Evolutionary conservation across 2,113 vertebrate species (phyloP).

Genomic region (Orientallactaga bullata): DNA sequence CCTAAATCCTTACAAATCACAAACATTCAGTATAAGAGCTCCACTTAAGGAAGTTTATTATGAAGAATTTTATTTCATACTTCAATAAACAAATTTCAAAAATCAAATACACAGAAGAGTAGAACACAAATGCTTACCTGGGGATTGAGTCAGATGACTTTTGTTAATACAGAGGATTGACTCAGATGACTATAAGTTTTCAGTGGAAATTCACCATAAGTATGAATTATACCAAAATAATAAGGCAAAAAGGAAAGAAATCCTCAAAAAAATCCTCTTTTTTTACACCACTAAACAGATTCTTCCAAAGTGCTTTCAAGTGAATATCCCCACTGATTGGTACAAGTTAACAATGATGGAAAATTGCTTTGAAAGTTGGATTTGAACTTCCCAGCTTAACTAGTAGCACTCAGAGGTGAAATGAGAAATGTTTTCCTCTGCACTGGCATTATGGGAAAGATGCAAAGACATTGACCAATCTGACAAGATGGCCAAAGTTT

Average conservation of each 20-base stretch:
- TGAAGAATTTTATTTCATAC: neutral
- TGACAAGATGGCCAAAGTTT: neutral
- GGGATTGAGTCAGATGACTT: neutral
- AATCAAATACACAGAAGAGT: constrained; percentile 27
- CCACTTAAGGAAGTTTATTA: neutral
- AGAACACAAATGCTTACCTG: neutral
- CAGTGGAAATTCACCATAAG: constrained; percentile 5
- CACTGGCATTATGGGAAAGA: neutral
- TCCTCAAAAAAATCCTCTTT: constrained; percentile 28
- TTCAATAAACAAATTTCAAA: constrained; percentile 50
- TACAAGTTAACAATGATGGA: constrained; percentile 43
- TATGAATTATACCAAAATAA: constrained; percentile 49
- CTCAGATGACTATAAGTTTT: constrained; percentile 51
- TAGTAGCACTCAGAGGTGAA: constrained; percentile 13
- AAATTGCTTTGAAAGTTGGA: constrained; percentile 53
- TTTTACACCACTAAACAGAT: constrained; percentile 56
- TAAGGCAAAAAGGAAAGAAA: neutral
- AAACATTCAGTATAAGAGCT: neutral
- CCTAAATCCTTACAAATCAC: neutral
- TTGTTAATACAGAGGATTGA: neutral
- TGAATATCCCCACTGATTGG: constrained; percentile 27
- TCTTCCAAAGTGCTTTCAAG: constrained; percentile 60
- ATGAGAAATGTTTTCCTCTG: neutral
- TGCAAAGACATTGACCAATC: neutral
- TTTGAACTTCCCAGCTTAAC: constrained; percentile 56